Evolutionary conservation across 2,797 vertebrate genomes (phyloP).

Genomic region (Syngnathus acus): DNA sequence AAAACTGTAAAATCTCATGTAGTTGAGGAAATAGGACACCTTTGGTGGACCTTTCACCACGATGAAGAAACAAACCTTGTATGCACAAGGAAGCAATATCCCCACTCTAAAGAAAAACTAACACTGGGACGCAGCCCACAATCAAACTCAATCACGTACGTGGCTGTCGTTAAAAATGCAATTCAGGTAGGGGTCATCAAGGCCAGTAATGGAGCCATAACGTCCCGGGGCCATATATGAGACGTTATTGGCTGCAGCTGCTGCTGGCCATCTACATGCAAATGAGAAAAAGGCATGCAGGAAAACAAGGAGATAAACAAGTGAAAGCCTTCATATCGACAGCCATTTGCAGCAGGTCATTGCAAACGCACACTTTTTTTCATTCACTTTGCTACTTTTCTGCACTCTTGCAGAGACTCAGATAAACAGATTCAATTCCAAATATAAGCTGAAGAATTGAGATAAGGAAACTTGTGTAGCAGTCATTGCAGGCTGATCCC

Average conservation of each 20-base stretch:
- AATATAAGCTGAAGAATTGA: slow-evolving; percentile 36
- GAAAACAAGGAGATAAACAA: not conserved
- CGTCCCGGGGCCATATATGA: slow-evolving; percentile 43
- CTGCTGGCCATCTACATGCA: slow-evolving; percentile 2
- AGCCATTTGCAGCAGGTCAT: slow-evolving; percentile 6
- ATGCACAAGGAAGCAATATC: not conserved
- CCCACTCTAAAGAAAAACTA: not conserved
- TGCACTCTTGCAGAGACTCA: slow-evolving; percentile 14
- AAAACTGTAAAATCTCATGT: too few species aligned
- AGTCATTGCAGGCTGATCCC: not conserved
- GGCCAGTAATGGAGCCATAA: slow-evolving; percentile 54
- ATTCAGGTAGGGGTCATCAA: slow-evolving; percentile 44
- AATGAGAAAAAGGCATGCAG: slow-evolving; percentile 21
- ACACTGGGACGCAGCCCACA: not conserved
- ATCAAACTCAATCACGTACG: not conserved
- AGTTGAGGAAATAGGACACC: too few species aligned
- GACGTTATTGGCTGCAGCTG: slow-evolving; percentile 33
- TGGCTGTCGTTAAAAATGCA: slow-evolving; percentile 48
- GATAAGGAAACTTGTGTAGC: slow-evolving; percentile 41
- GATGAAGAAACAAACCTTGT: not conserved
- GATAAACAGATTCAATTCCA: slow-evolving; percentile 40
- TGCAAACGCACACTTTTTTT: not conserved
- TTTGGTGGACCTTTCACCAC: too few species aligned
- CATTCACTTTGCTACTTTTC: not conserved
- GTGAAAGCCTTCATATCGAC: slow-evolving; percentile 6